Base-by-base conservation (phyloP, 2,113 vertebrate genomes). In the Caretta caretta region DNA sequence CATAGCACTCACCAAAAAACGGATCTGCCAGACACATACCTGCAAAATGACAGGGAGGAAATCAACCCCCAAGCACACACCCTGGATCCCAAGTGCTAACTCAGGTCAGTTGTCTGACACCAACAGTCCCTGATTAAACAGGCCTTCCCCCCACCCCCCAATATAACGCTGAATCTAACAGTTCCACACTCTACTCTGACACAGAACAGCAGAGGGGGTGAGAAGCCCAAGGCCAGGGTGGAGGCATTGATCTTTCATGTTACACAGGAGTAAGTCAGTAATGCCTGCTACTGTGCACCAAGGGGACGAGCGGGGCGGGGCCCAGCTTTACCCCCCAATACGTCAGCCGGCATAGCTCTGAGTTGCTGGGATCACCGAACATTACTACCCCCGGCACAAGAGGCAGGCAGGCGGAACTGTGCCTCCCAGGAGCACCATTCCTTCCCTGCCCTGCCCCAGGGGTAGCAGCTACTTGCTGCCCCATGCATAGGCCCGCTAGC, bases 1-100 rank as follows among this genome's bases (percentile, higher is more conserved):
- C 7, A 54, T 53, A 62, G 5, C 80, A 98, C 97, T 98, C 83
- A 98, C 97, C 97, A 88, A 94, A 97, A 91, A 93, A 96, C 90
- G 88, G 97, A 31, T 90, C 95, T 80, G 94, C 42, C 53, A 0
- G 72, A 89, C 79, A 19, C 0, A 6, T 62, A 91, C 92, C 97
- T 98, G 94, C n/a, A 86, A 90, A 92, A 78, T 88, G 91, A 88
- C 88, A 81, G 3, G 13, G 19, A 90, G 84, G 57, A 14, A 0
- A 35, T 85, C 83, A 93, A 12, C 24, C 38, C 17, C 50, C 42
- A 78, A 57, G 25, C 11, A 57, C 90, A 51, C 27, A 50, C 7
- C 24, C 13, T 27, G 49, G 2, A 9, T 35, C 3, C 29, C 29
- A 81, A 25, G 48, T 46, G 50, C 59, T 42, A 93, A 49, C 53